phyloP scores from a whole-genome alignment of 2,888 invertebrate species.

The Rhingia rostrata region DNA sequence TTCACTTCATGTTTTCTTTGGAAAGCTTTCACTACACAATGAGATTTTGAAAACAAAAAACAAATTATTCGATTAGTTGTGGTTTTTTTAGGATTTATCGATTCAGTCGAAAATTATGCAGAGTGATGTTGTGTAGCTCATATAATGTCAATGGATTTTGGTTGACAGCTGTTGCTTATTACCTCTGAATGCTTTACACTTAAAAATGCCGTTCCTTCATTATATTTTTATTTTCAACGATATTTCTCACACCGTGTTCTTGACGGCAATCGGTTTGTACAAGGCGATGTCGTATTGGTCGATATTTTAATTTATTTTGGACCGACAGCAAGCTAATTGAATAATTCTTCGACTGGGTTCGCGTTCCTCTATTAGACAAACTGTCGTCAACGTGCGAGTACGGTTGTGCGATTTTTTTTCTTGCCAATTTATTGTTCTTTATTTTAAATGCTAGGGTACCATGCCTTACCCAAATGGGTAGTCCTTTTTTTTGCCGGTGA shows the following conservation, averaged over 20 bases:
- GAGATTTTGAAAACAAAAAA: constrained; percentile 10
- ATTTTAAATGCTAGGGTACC: constrained; percentile 4
- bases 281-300: background rate
- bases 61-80: constrained; percentile 10
- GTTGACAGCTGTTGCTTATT: background rate
- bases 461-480: background rate
- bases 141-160: too few species aligned
- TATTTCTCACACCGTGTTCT: constrained; percentile 3
- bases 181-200: background rate
- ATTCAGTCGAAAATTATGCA: background rate
- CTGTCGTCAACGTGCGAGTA: constrained; percentile 31
- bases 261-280: constrained; percentile 24
- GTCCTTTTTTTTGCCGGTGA: constrained; percentile 8
- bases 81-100: constrained; percentile 21
- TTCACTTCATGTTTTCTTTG: constrained; percentile 55
- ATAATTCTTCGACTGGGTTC: constrained; percentile 40
- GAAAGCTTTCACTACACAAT: constrained; percentile 33
- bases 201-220: background rate
- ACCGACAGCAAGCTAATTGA: constrained; percentile 50
- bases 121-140: background rate
- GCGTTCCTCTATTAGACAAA: constrained; percentile 52
- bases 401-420: constrained; percentile 5
- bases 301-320: constrained; percentile 49
- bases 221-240: background rate
- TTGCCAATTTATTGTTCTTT: constrained; percentile 52